Base-by-base conservation (phyloP, 2,888 invertebrate genomes). In the Oligia latruncula region DNA sequence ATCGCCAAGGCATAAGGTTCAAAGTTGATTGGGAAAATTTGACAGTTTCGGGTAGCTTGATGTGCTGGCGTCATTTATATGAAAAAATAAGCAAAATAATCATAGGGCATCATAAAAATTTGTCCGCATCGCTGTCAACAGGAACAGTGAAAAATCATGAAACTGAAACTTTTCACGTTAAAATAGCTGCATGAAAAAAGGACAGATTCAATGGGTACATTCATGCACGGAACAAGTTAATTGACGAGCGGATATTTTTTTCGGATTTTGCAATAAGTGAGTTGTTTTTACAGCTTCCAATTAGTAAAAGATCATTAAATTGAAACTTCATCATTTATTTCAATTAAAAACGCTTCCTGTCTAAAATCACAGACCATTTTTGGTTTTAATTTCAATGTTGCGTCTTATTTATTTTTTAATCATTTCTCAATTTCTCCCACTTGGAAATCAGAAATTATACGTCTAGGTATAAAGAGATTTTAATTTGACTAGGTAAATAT, bases 401-500 rank as follows among this genome's bases (percentile, higher is more conserved):
- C 1, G 43, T 11, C 66, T 49, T 40, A 49, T 20, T 40, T 29
- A 15, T 35, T 35, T 15, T 35, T 23, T 4, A 35, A 15, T 40
- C 13, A n/a, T 52, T 66, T 23, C 23, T 9, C 29, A 17, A 49
- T 66, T 58, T 40, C 20, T 35, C 13, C 15, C 35, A 17, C n/a
- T 67, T 23, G 40, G 1, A 20, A 83, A 20, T 71, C 29, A 71
- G 35, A 66, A 60, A 80, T 79, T 79, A 35, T 64, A 78, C 17
- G 15, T 55, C 17, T 46, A n/a, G n/a, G n/a, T n/a, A 46, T 40
- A 46, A 15, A 23, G 8, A 55, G 23, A 79, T 66, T 66, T 84
- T 71, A 79, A 84, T 79, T 84, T 66, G n/a, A 66, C 46, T 66
- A 46, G 13, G 81, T 70, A 81, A 74, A 85, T 62, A 84, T 58